phyloP scores from a whole-genome alignment of 2,888 invertebrate genomes.

The Watsonalla cultraria region DNA sequence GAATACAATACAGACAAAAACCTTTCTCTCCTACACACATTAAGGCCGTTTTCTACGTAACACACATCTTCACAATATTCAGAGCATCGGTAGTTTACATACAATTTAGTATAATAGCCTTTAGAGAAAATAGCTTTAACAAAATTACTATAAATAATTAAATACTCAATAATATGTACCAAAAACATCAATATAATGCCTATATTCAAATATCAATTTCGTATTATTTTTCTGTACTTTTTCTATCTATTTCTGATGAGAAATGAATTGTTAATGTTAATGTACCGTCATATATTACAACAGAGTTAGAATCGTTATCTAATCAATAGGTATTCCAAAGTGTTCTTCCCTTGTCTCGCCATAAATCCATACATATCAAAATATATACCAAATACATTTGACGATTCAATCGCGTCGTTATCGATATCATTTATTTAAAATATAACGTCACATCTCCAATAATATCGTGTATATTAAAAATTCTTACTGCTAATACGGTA shows the following conservation, averaged over 20 bases:
- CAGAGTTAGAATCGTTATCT: slow-evolving; percentile 36
- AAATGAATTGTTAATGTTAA: slow-evolving; percentile 51
- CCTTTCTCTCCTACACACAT: slow-evolving; percentile 31
- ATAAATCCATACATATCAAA: slow-evolving; percentile 73
- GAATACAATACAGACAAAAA: slow-evolving; percentile 22
- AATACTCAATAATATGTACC: slow-evolving; percentile 38
- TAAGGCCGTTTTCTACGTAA: slow-evolving; percentile 47
- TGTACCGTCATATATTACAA: slow-evolving; percentile 63
- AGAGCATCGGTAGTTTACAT: slow-evolving; percentile 45
- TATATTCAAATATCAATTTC: slow-evolving; percentile 54
- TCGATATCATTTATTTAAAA: slow-evolving; percentile 52
- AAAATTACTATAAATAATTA: slow-evolving; percentile 33
- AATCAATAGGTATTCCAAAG: slow-evolving; percentile 43
- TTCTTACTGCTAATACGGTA: slow-evolving; percentile 52
- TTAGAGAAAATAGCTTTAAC: slow-evolving; percentile 39
- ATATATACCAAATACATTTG: slow-evolving; percentile 68
- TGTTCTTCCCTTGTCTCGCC: slow-evolving; percentile 41
- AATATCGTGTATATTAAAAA: slow-evolving; percentile 37
- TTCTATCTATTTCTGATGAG: slow-evolving; percentile 45
- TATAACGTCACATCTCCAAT: slow-evolving; percentile 44
- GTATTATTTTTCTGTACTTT: slow-evolving; percentile 49
- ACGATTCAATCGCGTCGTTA: slow-evolving; percentile 40
- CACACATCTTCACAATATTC: slow-evolving; percentile 42
- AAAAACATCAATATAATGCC: slow-evolving; percentile 56
- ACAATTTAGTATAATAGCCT: slow-evolving; percentile 46